Conservation (phyloP, 2,113 vertebrate species). For the Lycocorax pyrrhopterus region DNA sequence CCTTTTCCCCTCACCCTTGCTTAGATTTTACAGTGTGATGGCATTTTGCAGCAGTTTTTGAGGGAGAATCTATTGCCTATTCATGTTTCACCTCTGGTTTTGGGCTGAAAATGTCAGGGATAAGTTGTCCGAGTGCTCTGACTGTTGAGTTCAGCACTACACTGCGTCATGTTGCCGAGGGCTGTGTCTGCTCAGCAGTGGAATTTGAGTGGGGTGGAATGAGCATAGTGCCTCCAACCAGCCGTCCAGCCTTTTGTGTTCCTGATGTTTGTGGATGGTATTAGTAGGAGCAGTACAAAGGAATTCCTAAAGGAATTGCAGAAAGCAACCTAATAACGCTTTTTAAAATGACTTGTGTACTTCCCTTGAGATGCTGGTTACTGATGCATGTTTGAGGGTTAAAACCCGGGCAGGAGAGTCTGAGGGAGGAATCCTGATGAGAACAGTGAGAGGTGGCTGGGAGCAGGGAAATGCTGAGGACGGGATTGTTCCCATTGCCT, state of each 20-base stretch:
- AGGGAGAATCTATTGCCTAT: background rate
- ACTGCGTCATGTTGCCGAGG: background rate
- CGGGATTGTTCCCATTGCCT: background rate
- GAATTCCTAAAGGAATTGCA: background rate
- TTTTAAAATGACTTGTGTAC: background rate
- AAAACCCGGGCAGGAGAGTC: background rate
- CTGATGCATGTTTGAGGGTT: background rate
- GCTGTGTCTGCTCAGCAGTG: conserved; percentile 3
- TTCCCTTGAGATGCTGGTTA: background rate
- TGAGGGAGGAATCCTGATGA: conserved; percentile 53
- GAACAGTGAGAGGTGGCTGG: conserved; percentile 35
- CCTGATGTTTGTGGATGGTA: background rate
- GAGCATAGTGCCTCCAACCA: background rate
- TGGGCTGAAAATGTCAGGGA: background rate
- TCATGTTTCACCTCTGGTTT: background rate
- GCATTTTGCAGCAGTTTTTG: background rate
- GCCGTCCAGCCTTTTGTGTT: background rate
- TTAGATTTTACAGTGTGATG: background rate
- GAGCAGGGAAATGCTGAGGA: background rate
- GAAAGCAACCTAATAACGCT: background rate
- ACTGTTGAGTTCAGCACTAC: background rate
- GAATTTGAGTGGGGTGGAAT: conserved; percentile 34
- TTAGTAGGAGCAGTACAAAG: background rate
- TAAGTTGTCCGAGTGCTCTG: background rate
- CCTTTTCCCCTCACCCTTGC: background rate